These are phyloP conservation scores for Trichonephila clavipes DNA, from an alignment of 1,140 invertebrate genomes.

Conservation along the genomic window DNA sequence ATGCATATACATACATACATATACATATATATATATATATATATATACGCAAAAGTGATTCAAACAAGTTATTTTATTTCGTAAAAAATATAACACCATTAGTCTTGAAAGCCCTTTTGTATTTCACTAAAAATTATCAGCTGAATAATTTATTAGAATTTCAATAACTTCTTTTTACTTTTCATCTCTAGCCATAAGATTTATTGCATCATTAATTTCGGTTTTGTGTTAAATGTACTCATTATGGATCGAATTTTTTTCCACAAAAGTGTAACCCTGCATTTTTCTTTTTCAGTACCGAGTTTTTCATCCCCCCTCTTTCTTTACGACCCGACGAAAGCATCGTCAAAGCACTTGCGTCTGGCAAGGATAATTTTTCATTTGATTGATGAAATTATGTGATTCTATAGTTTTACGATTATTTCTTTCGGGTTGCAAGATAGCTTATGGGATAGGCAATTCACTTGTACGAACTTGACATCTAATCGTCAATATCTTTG, in stretches of 20 bases:
- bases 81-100: background rate
- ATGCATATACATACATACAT: too few relatives aligned
- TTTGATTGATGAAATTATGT: constrained; percentile 41
- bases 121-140: constrained; percentile 27
- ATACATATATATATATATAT: too few relatives aligned
- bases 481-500: background rate
- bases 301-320: background rate
- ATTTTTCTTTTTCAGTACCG: background rate
- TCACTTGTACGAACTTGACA: constrained; percentile 6
- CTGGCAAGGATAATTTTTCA: constrained; percentile 37
- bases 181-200: constrained; percentile 1
- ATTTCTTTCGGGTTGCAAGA: background rate
- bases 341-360: constrained; percentile 24
- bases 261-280: constrained; percentile 16
- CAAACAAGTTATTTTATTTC: constrained; percentile 10
- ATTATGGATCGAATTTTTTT: constrained; percentile 24
- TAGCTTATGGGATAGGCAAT: background rate
- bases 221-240: constrained; percentile 41
- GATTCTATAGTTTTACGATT: constrained; percentile 38
- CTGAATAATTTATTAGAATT: constrained; percentile 36
- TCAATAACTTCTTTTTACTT: constrained; percentile 30
- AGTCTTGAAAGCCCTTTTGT: constrained; percentile 23
- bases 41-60: background rate
- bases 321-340: background rate
- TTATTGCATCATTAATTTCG: constrained; percentile 38